Evolutionary conservation across 2,888 invertebrate species (phyloP), one percentile per base, ranked within the genome.

Genomic region (Brenthis hecate): DNA sequence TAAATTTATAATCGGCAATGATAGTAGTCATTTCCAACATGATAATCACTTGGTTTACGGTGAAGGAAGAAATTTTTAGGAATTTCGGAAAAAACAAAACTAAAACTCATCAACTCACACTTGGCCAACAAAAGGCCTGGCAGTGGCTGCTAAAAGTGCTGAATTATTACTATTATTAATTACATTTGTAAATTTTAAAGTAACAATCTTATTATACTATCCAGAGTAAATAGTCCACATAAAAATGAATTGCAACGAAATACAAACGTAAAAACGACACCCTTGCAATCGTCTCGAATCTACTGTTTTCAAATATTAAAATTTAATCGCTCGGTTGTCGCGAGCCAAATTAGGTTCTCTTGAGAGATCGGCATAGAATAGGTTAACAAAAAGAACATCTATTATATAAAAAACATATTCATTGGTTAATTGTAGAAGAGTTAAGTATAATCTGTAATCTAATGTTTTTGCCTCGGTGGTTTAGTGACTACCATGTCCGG

Each of bases 321-420:
- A 93, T 93, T 93, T 93, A 93, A 93, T 93, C 93, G 92, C 85
- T 82, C 82, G 88, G 90, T 91, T 93, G 93, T 93, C 93, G 93
- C 93, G 87, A 90, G 90, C 89, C 92, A 85, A 92, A 93, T 93
- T 93, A 93, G 91, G 81, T 86, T 81, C 89, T 88, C 90, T 82
- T 85, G 88, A 89, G 91, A 86, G 85, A 89, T 80, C 56, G 70
- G 32, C 64, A 66, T 28, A 70, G 70, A 70, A 60, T 64, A 64
- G 3, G 6, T 13, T 28, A 16, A 47, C 23, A 3, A 13, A 14
- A n/a, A 47, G 55, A 56, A 23, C 11, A 16, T 28, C 13, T 11
- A 63, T 16, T 62, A 1, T 62, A 11, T 36, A 51, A 4, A 19
- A 14, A 13, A 23, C 13, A 3, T 32, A 8, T 16, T 36, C 6